Evolutionary conservation across 2,797 vertebrate species (phyloP), one percentile per base, ranked within the genome.

Genomic region (Myripristis murdjan): DNA sequence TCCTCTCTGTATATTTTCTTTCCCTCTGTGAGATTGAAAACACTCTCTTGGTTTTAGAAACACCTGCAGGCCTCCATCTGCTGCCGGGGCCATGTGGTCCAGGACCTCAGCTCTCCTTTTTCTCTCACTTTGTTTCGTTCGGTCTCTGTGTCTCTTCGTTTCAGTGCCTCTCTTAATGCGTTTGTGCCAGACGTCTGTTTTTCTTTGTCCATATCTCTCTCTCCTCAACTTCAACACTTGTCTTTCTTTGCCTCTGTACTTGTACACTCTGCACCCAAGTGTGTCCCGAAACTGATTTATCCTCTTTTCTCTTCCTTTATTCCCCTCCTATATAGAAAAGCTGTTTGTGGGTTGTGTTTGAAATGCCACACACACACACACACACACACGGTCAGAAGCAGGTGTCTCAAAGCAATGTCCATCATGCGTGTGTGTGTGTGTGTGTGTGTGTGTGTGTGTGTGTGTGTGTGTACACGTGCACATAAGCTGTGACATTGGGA

Each of bases 31-130:
- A 70, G 73, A 79, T 37, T 71, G 70, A 82, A 85, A 79, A 73
- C 82, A 76, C 73, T 51, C 63, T 49, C 26, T 62, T 63, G 66
- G 56, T 75, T 57, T 70, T 57, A 62, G 76, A 77, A 76, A 68
- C 83, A 85, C 83, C 83, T 85, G 79, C 70, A 79, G 72, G 37
- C 70, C 46, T 70, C 69, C 52, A 43, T 76, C 64, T 76, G 81
- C 64, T 61, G 72, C 56, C 0, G 18, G 24, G 67, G 44, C 37
- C 75, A 47, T 28, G 35, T 52, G 49, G 3, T 61, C 26, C 68
- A 6, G 24, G 33, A 43, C 56, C 66, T 9, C 46, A 16, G 5
- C 48, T 23, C 67, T 41, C 23, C 51, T 15, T n/a, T 22, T 18
- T 16, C 51, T 15, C 22, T 58, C 24, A 5, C 16, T 22, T 39